phyloP scores from a whole-genome alignment of 2,888 invertebrate species.

The Cheilosia vulpina region DNA sequence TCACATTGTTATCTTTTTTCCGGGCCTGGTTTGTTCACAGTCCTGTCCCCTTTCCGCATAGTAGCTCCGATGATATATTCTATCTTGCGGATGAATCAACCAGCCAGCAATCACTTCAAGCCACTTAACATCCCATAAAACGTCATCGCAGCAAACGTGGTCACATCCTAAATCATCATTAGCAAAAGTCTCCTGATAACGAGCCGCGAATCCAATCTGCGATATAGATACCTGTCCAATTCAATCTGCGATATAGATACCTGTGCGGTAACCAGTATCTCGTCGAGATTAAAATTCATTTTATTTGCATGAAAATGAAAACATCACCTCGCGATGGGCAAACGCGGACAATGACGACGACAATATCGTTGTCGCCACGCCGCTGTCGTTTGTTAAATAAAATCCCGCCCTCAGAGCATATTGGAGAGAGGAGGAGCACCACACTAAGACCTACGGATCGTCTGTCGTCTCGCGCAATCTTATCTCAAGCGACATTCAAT shows the following conservation, averaged over 20 bases:
- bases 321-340: constrained; percentile 68
- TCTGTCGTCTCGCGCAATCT: constrained; percentile 76
- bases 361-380: constrained; percentile 43
- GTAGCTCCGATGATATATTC: neutral
- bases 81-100: constrained; percentile 14
- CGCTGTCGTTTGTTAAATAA: neutral
- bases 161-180: constrained; percentile 71
- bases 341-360: constrained; percentile 24
- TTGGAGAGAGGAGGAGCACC: neutral
- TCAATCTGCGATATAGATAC: constrained; percentile 23
- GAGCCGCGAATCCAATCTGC: constrained; percentile 47
- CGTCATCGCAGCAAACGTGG: constrained; percentile 26
- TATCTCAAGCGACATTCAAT: constrained; percentile 79
- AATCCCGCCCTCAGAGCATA: neutral
- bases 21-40: too few species aligned
- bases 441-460: too few species aligned
- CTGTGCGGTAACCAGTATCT: constrained; percentile 38
- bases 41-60: too few species aligned
- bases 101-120: constrained; percentile 22
- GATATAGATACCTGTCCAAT: neutral
- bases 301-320: constrained; percentile 76
- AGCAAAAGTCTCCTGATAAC: constrained; percentile 61
- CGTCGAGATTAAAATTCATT: constrained; percentile 56
- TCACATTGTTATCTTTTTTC: too few species aligned
- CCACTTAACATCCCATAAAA: constrained; percentile 44